Conservation (phyloP, 2,113 vertebrate genomes). For the Petrocephalus zakoni region DNA sequence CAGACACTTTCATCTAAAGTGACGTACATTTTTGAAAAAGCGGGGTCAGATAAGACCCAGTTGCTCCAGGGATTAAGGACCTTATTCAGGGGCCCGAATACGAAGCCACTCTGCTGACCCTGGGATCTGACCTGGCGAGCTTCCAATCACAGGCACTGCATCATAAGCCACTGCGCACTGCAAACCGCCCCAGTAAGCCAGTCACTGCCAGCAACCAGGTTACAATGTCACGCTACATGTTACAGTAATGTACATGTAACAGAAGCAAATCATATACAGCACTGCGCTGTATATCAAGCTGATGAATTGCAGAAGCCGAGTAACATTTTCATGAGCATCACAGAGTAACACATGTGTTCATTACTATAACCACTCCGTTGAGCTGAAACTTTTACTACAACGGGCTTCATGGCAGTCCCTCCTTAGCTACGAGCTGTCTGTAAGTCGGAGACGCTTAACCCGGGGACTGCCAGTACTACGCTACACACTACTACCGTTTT, state of each 20-base stretch:
- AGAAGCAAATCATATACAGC: neutral
- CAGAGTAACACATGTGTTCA: neutral
- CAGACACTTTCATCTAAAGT: neutral
- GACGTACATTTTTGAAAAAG: neutral
- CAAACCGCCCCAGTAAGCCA: neutral
- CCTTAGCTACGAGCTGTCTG: neutral
- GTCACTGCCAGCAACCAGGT: neutral
- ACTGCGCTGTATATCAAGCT: neutral
- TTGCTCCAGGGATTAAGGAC: neutral
- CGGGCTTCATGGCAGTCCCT: neutral
- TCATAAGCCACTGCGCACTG: neutral
- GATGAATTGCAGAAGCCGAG: neutral
- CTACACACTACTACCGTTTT: neutral
- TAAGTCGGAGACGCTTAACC: neutral
- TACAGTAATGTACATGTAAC: no score
- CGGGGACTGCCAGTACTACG: neutral
- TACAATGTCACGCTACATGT: no score
- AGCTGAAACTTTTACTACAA: neutral
- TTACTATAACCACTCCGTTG: neutral
- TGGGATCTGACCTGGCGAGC: neutral
- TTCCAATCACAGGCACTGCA: neutral
- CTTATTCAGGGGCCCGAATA: neutral
- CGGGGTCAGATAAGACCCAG: neutral
- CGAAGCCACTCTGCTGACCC: neutral
- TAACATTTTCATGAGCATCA: neutral